These are phyloP conservation scores for Myripristis jacobus DNA, from an alignment of 2,797 vertebrate genomes.

Conservation along the genomic window DNA sequence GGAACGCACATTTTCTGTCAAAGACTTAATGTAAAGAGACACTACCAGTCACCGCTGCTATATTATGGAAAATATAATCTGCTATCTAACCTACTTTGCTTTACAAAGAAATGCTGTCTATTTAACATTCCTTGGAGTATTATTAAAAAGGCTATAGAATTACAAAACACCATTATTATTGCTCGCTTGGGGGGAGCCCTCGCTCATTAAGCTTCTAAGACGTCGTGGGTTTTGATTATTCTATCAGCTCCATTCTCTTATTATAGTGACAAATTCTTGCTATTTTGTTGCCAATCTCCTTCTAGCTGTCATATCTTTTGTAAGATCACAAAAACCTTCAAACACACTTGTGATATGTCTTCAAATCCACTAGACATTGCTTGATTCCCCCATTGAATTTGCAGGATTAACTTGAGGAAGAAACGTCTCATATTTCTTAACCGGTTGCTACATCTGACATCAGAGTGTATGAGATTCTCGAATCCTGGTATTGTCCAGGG, in stretches of 20 bases:
- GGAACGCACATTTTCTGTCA: background rate
- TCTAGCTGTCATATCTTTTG: constrained; percentile 78
- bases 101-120: constrained; percentile 74
- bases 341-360: constrained; percentile 74
- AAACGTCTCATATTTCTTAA: constrained; percentile 80
- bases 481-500: constrained; percentile 83
- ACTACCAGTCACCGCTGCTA: constrained; percentile 30
- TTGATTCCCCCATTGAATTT: constrained; percentile 81
- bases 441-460: constrained; percentile 80
- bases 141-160: constrained; percentile 81
- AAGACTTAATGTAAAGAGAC: constrained; percentile 30
- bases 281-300: constrained; percentile 82
- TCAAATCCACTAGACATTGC: constrained; percentile 76
- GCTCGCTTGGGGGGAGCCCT: constrained; percentile 79
- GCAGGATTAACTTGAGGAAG: constrained; percentile 79
- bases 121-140: constrained; percentile 77
- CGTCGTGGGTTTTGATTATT: constrained; percentile 79
- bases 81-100: constrained; percentile 75
- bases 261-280: constrained; percentile 80
- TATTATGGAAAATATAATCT: constrained; percentile 70
- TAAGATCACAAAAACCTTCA: constrained; percentile 80
- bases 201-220: constrained; percentile 81
- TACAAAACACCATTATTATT: constrained; percentile 81
- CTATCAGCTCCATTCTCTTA: constrained; percentile 75
- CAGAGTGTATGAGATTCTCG: constrained; percentile 75